These are phyloP conservation scores for Bombyx mandarina DNA, from an alignment of 1,140 invertebrate species.

Conservation along the genomic window DNA sequence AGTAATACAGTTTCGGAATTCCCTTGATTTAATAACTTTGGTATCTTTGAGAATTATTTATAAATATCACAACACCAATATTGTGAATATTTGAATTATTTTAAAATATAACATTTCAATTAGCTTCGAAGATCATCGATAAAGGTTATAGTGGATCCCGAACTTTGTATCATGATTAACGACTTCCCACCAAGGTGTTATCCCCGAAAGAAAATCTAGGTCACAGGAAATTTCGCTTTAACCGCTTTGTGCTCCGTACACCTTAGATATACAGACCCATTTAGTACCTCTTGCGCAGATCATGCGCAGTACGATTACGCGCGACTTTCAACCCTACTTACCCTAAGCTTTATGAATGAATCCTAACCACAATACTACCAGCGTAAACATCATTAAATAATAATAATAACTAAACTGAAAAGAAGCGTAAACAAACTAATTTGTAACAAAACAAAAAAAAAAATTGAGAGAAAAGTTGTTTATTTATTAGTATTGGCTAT, in stretches of 20 bases:
- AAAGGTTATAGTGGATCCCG: background rate
- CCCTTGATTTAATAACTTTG: too few species aligned
- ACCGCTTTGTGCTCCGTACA: constrained; percentile 16
- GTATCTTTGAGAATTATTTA: too few species aligned
- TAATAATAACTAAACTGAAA: background rate
- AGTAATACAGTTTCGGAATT: too few species aligned
- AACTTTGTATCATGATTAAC: constrained; percentile 13
- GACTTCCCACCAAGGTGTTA: constrained; percentile 15
- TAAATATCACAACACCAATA: too few species aligned
- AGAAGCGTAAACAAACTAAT: constrained; percentile 5
- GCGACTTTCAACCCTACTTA: constrained; percentile 29
- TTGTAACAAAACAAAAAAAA: constrained; percentile 9
- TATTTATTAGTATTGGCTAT: constrained; percentile 23
- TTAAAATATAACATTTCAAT: too few species aligned
- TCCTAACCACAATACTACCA: background rate
- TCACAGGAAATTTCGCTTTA: constrained; percentile 41
- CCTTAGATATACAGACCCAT: constrained; percentile 17
- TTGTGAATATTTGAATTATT: too few species aligned
- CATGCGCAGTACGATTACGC: constrained; percentile 36
- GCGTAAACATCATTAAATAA: background rate
- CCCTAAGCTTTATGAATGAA: constrained; percentile 15
- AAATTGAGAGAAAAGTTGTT: constrained; percentile 14
- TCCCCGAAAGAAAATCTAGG: constrained; percentile 37
- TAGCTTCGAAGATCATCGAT: too few species aligned
- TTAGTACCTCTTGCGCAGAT: constrained; percentile 48